Evolutionary conservation across 2,113 vertebrate species (phyloP).

Genomic region (Alectura lathami): DNA sequence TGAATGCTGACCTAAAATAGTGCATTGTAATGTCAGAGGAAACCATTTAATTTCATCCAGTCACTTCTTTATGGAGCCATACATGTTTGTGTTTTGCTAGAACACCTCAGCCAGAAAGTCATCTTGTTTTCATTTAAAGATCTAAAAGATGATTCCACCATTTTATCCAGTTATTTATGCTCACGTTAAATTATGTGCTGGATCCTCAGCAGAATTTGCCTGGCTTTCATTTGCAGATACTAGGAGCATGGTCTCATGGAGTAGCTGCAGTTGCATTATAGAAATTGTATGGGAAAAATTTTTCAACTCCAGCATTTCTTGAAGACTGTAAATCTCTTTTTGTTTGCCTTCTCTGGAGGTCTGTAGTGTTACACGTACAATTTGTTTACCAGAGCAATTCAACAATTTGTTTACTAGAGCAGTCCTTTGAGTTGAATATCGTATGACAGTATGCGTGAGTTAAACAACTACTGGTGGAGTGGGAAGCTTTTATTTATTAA

Average conservation of each 20-base stretch:
- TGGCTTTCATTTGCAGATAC: conserved; percentile 14
- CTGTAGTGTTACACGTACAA: not conserved
- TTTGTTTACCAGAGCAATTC: not conserved
- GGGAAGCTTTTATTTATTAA: conserved; percentile 19
- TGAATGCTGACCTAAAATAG: conserved; percentile 32
- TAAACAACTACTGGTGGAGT: conserved; percentile 2
- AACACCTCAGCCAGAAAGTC: not conserved
- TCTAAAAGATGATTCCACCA: not conserved
- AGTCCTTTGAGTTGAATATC: not conserved
- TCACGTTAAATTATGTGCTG: not conserved
- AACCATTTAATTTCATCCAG: conserved; percentile 34
- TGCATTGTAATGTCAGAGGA: conserved; percentile 27
- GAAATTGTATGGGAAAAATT: not conserved
- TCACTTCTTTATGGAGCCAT: not conserved
- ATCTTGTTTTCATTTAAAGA: conserved; percentile 43
- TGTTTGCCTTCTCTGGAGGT: not conserved
- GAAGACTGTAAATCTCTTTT: not conserved
- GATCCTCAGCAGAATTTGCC: not conserved
- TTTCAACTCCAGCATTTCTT: not conserved
- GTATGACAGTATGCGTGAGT: not conserved
- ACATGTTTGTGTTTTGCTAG: not conserved
- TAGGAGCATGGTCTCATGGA: not conserved
- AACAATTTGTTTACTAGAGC: not conserved
- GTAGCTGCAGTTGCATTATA: not conserved
- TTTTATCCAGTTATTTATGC: not conserved